These are phyloP conservation scores for Melanocharis versteri DNA, from an alignment of 2,113 vertebrate species.

Conservation along the genomic window DNA sequence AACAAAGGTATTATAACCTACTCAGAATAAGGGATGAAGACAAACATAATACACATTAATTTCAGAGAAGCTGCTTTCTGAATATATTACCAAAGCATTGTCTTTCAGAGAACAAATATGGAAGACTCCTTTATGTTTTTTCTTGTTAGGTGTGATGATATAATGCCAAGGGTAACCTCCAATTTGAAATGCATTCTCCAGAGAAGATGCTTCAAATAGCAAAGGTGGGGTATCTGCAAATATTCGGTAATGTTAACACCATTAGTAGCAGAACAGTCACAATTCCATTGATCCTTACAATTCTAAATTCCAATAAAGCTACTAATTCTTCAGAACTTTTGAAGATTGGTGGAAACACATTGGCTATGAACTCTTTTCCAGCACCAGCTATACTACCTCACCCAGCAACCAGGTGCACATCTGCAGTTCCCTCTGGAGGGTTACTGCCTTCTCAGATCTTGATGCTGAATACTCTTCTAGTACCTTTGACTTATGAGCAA, in stretches of 20 bases:
- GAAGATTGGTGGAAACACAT: neutral
- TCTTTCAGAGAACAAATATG: slow-evolving; percentile 90
- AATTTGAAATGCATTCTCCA: slow-evolving; percentile 89
- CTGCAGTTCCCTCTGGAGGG: neutral
- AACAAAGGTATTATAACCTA: neutral
- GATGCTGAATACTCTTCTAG: neutral
- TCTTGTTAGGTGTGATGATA: slow-evolving; percentile 91
- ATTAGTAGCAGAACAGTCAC: slow-evolving; percentile 42
- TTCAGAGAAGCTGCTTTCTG: slow-evolving; percentile 17
- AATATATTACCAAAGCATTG: slow-evolving; percentile 81
- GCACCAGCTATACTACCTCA: neutral
- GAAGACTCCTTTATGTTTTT: slow-evolving; percentile 85
- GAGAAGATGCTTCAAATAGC: slow-evolving; percentile 88
- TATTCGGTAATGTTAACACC: slow-evolving; percentile 24
- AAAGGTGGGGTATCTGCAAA: slow-evolving; percentile 83
- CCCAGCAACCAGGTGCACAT: neutral
- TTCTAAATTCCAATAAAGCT: neutral
- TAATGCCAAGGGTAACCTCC: slow-evolving; percentile 96
- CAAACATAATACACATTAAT: neutral
- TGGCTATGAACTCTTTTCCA: neutral
- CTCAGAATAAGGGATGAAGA: neutral
- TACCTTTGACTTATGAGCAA: neutral
- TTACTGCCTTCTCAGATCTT: neutral
- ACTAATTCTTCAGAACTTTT: neutral
- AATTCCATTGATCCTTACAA: slow-evolving; percentile 1